Percentiles rank a stretch among this genome's conserved stretches.
These are phyloP conservation scores for Hylia prasina DNA, from an alignment of 2,113 vertebrate species.

Conservation along the genomic window DNA sequence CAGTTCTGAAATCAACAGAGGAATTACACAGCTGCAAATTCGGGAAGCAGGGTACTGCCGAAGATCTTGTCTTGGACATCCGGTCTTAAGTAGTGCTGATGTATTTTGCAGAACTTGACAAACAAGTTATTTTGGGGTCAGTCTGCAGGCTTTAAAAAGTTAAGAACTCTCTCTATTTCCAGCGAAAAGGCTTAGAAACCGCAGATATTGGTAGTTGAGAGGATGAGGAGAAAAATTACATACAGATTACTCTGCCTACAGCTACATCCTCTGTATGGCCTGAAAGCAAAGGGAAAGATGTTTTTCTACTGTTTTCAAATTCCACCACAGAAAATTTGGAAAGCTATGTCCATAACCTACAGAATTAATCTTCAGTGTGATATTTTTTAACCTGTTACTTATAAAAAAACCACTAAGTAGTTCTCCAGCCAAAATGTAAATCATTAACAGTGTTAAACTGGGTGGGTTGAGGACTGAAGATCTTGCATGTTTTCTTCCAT, in stretches of 20 bases:
- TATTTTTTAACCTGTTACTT: conserved; percentile 13
- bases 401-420: neutral
- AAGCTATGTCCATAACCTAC: neutral
- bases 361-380: neutral
- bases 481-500: neutral
- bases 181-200: neutral
- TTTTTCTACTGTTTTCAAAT: neutral
- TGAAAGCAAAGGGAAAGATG: neutral
- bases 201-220: neutral
- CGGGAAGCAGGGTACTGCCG: neutral
- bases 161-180: neutral
- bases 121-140: neutral
- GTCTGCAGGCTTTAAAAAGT: neutral
- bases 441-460: conserved; percentile 14
- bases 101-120: neutral
- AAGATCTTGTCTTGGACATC: neutral
- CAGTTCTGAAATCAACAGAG: neutral
- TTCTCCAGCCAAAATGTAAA: neutral
- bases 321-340: neutral
- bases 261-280: neutral
- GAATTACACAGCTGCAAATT: neutral
- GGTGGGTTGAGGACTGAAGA: neutral
- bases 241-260: neutral
- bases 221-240: neutral
- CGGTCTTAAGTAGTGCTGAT: neutral